phyloP scores from a whole-genome alignment of 2,113 vertebrate species.

The Neodon shergylaensis region DNA sequence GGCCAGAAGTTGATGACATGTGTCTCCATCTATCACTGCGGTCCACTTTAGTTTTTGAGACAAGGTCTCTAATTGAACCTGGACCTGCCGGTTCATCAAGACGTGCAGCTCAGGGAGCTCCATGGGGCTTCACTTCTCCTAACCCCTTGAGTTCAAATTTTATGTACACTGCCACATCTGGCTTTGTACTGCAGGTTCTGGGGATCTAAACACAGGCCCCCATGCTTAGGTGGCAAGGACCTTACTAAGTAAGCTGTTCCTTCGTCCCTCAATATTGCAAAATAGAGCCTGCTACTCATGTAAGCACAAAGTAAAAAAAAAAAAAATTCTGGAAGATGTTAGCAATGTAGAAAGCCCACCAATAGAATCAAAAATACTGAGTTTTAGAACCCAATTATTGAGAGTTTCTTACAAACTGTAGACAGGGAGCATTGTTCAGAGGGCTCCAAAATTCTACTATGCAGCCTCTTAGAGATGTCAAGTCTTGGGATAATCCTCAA shows the following conservation, averaged over 20 bases:
- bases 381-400: fast-evolving
- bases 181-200: neutral
- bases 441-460: neutral
- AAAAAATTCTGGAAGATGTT: neutral
- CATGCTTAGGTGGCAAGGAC: too few relatives aligned
- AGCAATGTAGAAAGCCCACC: neutral
- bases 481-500: neutral
- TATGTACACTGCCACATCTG: neutral
- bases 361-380: neutral
- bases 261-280: neutral
- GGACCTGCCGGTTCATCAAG: too few relatives aligned
- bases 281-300: neutral
- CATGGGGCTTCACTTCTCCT: too few relatives aligned
- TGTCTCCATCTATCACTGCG: too few relatives aligned
- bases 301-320: neutral
- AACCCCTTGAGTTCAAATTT: neutral
- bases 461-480: neutral
- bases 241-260: too few relatives aligned
- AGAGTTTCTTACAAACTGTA: neutral
- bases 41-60: neutral
- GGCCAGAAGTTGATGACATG: fast-evolving
- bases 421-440: neutral
- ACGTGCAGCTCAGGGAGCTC: too few relatives aligned
- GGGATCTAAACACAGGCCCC: neutral
- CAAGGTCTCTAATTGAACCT: neutral